Evolutionary conservation across 2,797 vertebrate species (phyloP), one percentile per base, ranked within the genome.

Genomic region (Anabas testudineus): DNA sequence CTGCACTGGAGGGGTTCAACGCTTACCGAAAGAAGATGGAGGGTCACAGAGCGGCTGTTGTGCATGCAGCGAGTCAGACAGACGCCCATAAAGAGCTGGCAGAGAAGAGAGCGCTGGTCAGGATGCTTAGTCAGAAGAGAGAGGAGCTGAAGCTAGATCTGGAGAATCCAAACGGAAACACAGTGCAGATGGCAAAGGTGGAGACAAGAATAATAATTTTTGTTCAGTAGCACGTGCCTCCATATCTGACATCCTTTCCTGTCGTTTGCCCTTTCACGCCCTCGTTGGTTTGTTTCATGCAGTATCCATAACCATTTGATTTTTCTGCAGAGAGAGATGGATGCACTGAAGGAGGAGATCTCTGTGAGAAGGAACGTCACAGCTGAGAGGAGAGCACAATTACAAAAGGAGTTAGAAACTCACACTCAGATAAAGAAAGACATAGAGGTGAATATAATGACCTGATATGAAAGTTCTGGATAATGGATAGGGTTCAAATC

Each of bases 371-470:
- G 36, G 54, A 72, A 37, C 34, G 46, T 22, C 0, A 12, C 82
- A 19, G 70, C 66, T 8, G 57, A 84, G 32, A 91, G 32, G 66
- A 88, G 39, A 55, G 68, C 86, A 13, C 19, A 42, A 3, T 39
- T 94, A 21, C 67, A 53, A 18, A 83, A 85, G 10, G 89, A 92
- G 66, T 42, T 57, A 32, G 80, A 84, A 5, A 74, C 21, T n/a
- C 92, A 94, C 1, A 18, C 34, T 15, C 81, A 87, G 45, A 84
- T 91, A 16, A 91, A 86, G 74, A 92, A 90, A 78, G 90, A 94
- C 16, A 90, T 92, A 24, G 74, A 92, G 90, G 94, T 94, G n/a
- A n/a, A n/a, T n/a, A n/a, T n/a, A n/a, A n/a, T n/a, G n/a, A n/a
- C n/a, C n/a, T n/a, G n/a, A n/a, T n/a, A n/a, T n/a, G n/a, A n/a